These are phyloP conservation scores for Alethe castanea DNA, from an alignment of 2,113 vertebrate genomes.

Conservation along the genomic window DNA sequence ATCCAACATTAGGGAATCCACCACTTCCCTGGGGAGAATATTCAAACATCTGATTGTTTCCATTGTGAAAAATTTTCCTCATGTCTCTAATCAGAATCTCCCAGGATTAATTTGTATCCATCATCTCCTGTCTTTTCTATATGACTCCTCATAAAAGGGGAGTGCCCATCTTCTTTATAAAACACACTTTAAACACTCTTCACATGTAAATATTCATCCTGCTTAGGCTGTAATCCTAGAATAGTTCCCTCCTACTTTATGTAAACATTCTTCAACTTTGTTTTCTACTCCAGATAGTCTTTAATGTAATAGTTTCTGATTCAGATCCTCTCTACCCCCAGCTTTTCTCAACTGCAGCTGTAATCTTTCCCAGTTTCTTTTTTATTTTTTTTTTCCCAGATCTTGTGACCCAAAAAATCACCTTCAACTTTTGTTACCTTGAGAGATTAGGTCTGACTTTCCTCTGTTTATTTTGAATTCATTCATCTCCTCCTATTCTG, in stretches of 20 bases:
- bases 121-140: neutral
- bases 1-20: neutral
- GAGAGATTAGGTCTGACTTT: neutral
- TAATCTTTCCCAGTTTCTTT: neutral
- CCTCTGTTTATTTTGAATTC: neutral
- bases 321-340: neutral
- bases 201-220: neutral
- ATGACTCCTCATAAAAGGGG: accelerated
- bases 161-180: neutral
- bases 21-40: neutral
- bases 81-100: neutral
- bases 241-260: neutral
- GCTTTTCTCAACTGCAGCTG: neutral
- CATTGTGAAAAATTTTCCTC: neutral
- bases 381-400: neutral
- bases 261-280: neutral
- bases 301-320: neutral
- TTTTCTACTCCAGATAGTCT: neutral
- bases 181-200: neutral
- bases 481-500: neutral
- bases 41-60: neutral
- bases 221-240: neutral
- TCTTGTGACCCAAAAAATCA: neutral
- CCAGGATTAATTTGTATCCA: neutral
- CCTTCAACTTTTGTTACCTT: neutral